Conservation (phyloP, 1,140 invertebrate species). For the Zaprionus africanus region DNA sequence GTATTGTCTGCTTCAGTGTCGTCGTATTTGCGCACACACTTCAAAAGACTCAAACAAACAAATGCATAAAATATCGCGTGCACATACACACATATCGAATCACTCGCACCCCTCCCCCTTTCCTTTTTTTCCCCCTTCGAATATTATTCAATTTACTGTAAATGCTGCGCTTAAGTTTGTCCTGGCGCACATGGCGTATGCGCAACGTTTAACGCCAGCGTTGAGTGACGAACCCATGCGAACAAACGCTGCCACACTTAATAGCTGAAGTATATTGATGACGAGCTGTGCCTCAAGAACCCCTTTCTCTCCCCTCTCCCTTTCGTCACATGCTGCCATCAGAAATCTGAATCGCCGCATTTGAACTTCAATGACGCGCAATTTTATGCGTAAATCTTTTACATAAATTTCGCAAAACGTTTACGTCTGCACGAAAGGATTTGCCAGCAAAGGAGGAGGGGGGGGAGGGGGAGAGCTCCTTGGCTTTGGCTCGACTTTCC, state of each 20-base stretch:
- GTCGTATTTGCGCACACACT: conserved; percentile 59
- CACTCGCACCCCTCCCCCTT: background rate
- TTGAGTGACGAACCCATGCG: conserved; percentile 18
- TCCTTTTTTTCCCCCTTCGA: conserved; percentile 2
- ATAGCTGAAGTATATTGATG: conserved; percentile 74
- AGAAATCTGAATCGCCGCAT: conserved; percentile 73
- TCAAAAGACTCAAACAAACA: conserved; percentile 78
- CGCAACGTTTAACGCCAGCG: conserved; percentile 61
- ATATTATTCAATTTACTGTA: conserved; percentile 80
- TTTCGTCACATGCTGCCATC: background rate
- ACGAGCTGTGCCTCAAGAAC: conserved; percentile 8
- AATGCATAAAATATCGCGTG: conserved; percentile 70
- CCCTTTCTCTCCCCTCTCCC: background rate
- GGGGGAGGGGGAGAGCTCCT: background rate
- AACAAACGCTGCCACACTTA: conserved; percentile 36
- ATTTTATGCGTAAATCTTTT: conserved; percentile 82
- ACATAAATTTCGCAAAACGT: conserved; percentile 77
- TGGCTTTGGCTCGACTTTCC: background rate
- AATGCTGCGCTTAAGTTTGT: conserved; percentile 72
- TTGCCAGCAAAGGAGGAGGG: conserved; percentile 34
- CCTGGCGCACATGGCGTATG: conserved; percentile 68
- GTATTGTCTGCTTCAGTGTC: conserved; percentile 52
- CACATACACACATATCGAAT: conserved; percentile 24
- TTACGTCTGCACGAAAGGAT: conserved; percentile 78
- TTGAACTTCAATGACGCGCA: conserved; percentile 81